phyloP scores from a whole-genome alignment of 2,797 vertebrate genomes.

The Hafferia zeledoni region DNA sequence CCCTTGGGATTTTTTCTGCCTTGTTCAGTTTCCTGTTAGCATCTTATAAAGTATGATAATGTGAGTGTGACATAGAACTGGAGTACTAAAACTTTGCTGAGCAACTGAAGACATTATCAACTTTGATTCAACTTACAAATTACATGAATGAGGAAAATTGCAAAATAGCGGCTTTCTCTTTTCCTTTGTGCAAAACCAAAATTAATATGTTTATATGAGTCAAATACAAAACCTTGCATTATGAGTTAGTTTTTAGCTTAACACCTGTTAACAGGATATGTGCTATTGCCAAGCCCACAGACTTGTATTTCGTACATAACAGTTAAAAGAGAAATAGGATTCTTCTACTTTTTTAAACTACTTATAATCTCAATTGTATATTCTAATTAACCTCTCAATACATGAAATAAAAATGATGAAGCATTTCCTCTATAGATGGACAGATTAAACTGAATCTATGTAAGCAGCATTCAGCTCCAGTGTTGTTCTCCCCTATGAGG shows the following conservation, averaged over 20 bases:
- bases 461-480: neutral
- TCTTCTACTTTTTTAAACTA: neutral
- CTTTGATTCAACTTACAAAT: neutral
- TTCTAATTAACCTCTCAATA: neutral
- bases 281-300: neutral
- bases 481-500: neutral
- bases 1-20: neutral
- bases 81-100: neutral
- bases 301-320: neutral
- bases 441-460: neutral
- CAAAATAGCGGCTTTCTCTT: neutral
- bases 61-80: neutral
- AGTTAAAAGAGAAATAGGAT: neutral
- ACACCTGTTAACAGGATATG: neutral
- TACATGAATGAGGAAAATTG: neutral
- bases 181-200: neutral
- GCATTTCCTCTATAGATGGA: neutral
- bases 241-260: neutral
- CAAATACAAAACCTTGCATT: neutral
- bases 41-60: neutral
- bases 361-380: neutral
- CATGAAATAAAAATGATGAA: neutral
- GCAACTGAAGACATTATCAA: neutral
- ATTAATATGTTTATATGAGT: neutral
- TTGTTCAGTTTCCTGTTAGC: neutral